Conservation (phyloP, 1,140 invertebrate species). For the Anthonomus grandis region DNA sequence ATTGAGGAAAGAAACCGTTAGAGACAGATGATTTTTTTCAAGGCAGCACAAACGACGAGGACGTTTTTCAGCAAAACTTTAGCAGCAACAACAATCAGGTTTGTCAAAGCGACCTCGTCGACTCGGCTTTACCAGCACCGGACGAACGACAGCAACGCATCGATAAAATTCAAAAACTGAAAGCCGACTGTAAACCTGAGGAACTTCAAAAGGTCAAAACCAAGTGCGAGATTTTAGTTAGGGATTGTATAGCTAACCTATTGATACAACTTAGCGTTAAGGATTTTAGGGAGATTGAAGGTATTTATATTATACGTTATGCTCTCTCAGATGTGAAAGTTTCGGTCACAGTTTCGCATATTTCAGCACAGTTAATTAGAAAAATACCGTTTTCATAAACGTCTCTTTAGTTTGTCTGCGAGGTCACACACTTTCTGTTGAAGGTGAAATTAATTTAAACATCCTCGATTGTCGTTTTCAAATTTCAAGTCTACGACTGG, state of each 20-base stretch:
- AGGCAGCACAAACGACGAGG: conserved; percentile 37
- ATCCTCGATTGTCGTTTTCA: too few relatives aligned
- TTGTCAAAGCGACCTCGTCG: conserved; percentile 64
- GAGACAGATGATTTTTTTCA: conserved; percentile 9
- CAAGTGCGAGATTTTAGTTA: conserved; percentile 57
- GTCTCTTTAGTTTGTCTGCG: too few relatives aligned
- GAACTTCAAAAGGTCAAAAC: conserved; percentile 70
- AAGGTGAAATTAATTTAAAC: too few relatives aligned
- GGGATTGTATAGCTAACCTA: conserved; percentile 74
- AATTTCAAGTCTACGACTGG: too few relatives aligned
- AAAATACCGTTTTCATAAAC: too few relatives aligned
- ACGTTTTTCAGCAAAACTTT: conserved; percentile 43
- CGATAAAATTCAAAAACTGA: conserved; percentile 67
- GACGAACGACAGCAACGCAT: conserved; percentile 62
- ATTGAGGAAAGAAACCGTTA: not conserved
- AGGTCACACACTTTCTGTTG: too few relatives aligned
- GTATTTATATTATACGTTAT: too few relatives aligned
- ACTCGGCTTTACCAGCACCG: conserved; percentile 62
- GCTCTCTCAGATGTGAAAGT: too few relatives aligned
- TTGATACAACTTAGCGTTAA: conserved; percentile 74
- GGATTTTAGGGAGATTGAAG: conserved; percentile 83
- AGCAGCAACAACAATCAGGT: conserved; percentile 48
- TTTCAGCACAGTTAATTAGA: too few relatives aligned
- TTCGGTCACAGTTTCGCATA: too few relatives aligned
- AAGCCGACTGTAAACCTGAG: conserved; percentile 78